Conservation (phyloP, 2,888 invertebrate species). For the Anorthoa munda region DNA sequence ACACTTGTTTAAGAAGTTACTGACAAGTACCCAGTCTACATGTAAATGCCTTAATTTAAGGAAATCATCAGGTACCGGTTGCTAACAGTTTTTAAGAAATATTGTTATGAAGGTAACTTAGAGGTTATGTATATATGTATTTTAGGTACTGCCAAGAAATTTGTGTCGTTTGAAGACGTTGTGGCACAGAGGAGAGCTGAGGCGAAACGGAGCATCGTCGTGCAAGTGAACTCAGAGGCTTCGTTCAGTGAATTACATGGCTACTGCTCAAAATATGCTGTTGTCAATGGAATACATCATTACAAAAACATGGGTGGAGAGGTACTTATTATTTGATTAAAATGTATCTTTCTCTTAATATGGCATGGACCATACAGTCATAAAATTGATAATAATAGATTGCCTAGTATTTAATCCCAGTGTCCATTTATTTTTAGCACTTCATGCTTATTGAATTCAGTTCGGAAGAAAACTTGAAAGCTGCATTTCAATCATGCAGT, state of each 20-base stretch:
- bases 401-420: not conserved
- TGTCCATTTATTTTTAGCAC: slow-evolving; percentile 86
- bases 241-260: slow-evolving; percentile 93
- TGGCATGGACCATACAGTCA: not conserved
- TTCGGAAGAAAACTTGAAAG: slow-evolving; percentile 87
- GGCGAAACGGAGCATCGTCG: slow-evolving; percentile 93
- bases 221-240: slow-evolving; percentile 94
- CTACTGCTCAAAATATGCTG: slow-evolving; percentile 93
- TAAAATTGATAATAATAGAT: not conserved
- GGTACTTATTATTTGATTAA: slow-evolving; percentile 70
- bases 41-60: slow-evolving; percentile 79
- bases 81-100: slow-evolving; percentile 38
- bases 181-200: slow-evolving; percentile 91
- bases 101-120: slow-evolving; percentile 71
- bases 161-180: slow-evolving; percentile 90
- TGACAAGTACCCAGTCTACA: slow-evolving; percentile 69
- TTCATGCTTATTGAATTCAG: slow-evolving; percentile 95
- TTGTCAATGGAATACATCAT: slow-evolving; percentile 92
- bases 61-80: slow-evolving; percentile 80
- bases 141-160: slow-evolving; percentile 81
- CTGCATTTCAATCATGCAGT: slow-evolving; percentile 90
- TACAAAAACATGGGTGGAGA: slow-evolving; percentile 89
- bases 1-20: slow-evolving; percentile 76
- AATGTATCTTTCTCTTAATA: not conserved
- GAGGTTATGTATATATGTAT: slow-evolving; percentile 83